Conservation (phyloP, 2,797 vertebrate genomes). For the Pantherophis alleghaniensis region DNA sequence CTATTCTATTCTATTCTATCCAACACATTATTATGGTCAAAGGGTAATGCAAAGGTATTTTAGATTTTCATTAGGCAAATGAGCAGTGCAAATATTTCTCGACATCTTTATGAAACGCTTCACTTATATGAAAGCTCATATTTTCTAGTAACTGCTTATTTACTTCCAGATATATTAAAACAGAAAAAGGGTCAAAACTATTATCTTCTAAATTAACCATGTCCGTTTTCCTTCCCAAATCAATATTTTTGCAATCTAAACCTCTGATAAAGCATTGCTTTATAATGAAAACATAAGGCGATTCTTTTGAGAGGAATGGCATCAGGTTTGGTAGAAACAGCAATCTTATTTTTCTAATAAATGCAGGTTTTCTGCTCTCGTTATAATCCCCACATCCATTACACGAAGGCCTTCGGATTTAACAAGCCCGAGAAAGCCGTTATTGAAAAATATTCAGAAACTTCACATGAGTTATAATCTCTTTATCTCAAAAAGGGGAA, state of each 20-base stretch:
- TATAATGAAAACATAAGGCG: constrained; percentile 14
- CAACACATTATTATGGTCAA: neutral
- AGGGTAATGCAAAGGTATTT: neutral
- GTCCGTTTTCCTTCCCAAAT: constrained; percentile 53
- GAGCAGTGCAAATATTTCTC: neutral
- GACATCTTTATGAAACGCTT: neutral
- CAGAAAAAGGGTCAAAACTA: constrained; percentile 41
- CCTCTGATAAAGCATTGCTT: constrained; percentile 25
- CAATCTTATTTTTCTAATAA: constrained; percentile 28
- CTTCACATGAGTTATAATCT: constrained; percentile 22
- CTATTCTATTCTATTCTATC: neutral
- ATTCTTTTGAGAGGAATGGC: constrained; percentile 9
- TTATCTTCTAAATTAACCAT: constrained; percentile 49
- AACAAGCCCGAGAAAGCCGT: constrained; percentile 29
- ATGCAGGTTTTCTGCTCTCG: neutral
- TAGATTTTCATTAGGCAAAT: neutral
- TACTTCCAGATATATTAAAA: constrained; percentile 24
- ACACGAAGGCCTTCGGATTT: constrained; percentile 38
- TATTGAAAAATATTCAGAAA: constrained; percentile 34
- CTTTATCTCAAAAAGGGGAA: neutral
- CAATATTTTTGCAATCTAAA: constrained; percentile 52
- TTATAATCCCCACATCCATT: constrained; percentile 4
- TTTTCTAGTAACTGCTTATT: constrained; percentile 17
- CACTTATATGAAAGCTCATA: constrained; percentile 21
- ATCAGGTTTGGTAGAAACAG: constrained; percentile 43